A percentile compares a stretch with the other conserved stretches of the same genome.
Evolutionary conservation across 2,888 invertebrate species (phyloP).

Genomic region (Phytoseiulus persimilis): DNA sequence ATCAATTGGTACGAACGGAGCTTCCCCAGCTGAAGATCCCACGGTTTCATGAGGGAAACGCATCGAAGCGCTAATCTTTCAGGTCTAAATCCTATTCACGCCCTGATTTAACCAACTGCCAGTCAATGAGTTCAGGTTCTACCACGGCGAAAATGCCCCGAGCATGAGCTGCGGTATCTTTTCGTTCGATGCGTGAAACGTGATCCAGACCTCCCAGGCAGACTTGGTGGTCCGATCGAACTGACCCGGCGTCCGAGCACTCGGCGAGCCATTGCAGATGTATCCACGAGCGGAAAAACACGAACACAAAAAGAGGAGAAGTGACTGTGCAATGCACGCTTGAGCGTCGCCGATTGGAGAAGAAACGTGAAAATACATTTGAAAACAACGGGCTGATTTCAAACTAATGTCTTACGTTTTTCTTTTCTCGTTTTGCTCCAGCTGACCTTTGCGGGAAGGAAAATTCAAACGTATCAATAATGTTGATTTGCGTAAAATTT

Average conservation of each 20-base stretch:
- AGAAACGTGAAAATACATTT: background rate
- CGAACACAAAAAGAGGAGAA: background rate
- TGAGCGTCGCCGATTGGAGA: background rate
- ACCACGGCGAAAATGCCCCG: background rate
- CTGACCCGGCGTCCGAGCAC: background rate
- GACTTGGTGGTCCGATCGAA: background rate
- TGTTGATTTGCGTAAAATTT: background rate
- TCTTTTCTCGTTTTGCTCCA: background rate
- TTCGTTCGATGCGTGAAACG: background rate
- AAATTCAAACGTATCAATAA: background rate
- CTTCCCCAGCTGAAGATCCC: background rate
- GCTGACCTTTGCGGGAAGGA: background rate
- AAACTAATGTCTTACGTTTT: background rate
- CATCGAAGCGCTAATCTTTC: background rate
- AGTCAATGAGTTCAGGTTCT: background rate
- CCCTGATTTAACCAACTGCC: background rate
- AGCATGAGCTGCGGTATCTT: background rate
- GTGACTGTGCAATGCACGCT: background rate
- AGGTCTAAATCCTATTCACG: background rate
- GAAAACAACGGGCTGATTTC: background rate
- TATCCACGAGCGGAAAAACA: background rate
- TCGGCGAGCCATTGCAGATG: background rate
- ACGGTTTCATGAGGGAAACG: background rate
- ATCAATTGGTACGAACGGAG: background rate
- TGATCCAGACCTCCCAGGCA: background rate